Base-by-base conservation (phyloP, 2,888 invertebrate species). In the Pachycephus smyrnensis region DNA sequence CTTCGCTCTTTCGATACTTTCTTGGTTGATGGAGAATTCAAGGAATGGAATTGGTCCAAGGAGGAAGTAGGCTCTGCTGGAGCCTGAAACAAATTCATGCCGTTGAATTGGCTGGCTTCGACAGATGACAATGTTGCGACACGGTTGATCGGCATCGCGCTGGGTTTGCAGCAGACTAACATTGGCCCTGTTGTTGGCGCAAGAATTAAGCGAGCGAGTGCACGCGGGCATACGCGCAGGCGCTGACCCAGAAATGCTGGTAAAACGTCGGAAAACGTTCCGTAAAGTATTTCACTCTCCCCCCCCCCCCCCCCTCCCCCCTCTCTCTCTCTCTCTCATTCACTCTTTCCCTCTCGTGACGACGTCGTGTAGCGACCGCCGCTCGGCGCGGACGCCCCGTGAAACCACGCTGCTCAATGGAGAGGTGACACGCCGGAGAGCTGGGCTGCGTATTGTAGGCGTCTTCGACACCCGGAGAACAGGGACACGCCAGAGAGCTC, bases 31-130 rank as follows among this genome's bases (percentile, higher is more conserved):
- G 12, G 32, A 71, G 71, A 32, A 31, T 30, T n/a, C 15, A n/a
- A 31, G 71, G 15, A n/a, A 71, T 40, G 15, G 40, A 37, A 37
- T 37, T 37, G 32, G 73, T 73, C 37, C 73, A 74, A 77, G 77
- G 80, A 81, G 86, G 86, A 86, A 86, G 85, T 84, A 85, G 83
- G 86, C 84, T 86, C 85, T 86, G 84, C 76, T 85, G 86, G 82
- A 85, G 86, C 85, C 81, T 84, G 85, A 84, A 85, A 84, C 84
- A 84, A 86, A 86, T 86, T 83, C 84, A 83, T 84, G 83, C 84
- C 86, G 80, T 83, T 81, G 77, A 83, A 84, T 84, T 84, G 81
- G 77, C 78, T 75, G 74, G 73, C 75, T 73, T 75, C 75, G 74
- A 76, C 69, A 75, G 71, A 73, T 77, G 68, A 71, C 78, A 78